Evolutionary conservation across 1,140 invertebrate genomes (phyloP).

Genomic region (Philaenus spumarius): DNA sequence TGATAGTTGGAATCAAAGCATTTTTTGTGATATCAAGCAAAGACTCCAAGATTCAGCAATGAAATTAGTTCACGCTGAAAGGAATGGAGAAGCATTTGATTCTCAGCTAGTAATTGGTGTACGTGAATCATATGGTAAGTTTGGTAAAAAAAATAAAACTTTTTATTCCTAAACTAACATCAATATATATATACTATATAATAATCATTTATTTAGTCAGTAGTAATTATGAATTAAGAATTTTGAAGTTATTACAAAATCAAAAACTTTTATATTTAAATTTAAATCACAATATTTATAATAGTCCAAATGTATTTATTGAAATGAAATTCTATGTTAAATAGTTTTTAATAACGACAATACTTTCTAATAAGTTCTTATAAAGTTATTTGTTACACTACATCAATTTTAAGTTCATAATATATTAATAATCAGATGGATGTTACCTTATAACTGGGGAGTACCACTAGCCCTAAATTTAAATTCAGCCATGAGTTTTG

Average conservation of each 20-base stretch:
- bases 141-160: neutral
- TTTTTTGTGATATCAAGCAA: conserved; percentile 93
- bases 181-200: neutral
- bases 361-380: too few relatives aligned
- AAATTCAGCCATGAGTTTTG: too few relatives aligned
- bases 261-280: neutral
- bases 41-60: conserved; percentile 93
- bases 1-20: conserved; percentile 96
- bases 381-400: too few relatives aligned
- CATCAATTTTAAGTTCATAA: too few relatives aligned
- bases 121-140: conserved; percentile 83
- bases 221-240: neutral
- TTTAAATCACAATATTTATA: too few relatives aligned
- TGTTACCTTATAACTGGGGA: too few relatives aligned
- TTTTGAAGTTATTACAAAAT: conserved; percentile 4
- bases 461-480: too few relatives aligned
- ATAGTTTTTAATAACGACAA: too few relatives aligned
- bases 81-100: conserved; percentile 96
- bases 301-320: too few relatives aligned
- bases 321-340: too few relatives aligned
- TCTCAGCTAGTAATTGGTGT: conserved; percentile 96
- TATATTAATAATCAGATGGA: too few relatives aligned
- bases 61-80: conserved; percentile 92
- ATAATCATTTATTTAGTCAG: too few relatives aligned
- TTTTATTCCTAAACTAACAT: neutral